Base-by-base conservation (phyloP, 2,113 vertebrate species). In the Lates calcarifer region DNA sequence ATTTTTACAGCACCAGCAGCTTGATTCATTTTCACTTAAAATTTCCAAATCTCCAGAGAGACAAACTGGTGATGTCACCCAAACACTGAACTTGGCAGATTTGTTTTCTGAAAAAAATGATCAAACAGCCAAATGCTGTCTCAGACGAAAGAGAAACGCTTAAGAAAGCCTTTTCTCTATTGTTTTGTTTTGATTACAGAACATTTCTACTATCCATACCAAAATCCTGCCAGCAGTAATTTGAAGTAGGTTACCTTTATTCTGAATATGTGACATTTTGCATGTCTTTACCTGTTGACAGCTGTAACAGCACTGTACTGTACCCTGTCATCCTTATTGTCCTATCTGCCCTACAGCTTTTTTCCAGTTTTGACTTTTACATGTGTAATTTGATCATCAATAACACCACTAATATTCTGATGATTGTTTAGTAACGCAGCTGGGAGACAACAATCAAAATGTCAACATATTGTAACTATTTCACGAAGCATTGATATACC, bases 301-400 rank as follows among this genome's bases (percentile, higher is more conserved):
- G 13, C 45, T n/a, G 5, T 26, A 69, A n/a, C 5, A 20, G 10
- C 31, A 24, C n/a, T 12, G 11, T 53, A 49, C 41, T 63, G 15
- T 14, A 31, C 24, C 33, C 22, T 33, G 17, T 64, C 37, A 47
- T 43, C 9, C 17, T 63, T 53, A 18, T 20, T 60, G 6, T 67
- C 56, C 24, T n/a, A 53, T 3, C 28, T 78, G 60, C 17, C 74
- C 29, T 20, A 31, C 43, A 55, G 47, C 62, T 29, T 47, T 55
- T 41, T 79, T 66, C 55, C 37, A 78, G 53, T 35, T 58, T 17
- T 69, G 68, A 17, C 60, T n/a, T 39, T 53, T 17, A 45, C 35
- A 41, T 7, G 7, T 29, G 17, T 82, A 64, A 81, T 70, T 47
- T 41, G 35, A 61, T 6, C 14, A 1, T 0, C 2, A 9, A 1